Conservation (phyloP, 2,797 vertebrate genomes). For the Enteromius paludinosus region DNA sequence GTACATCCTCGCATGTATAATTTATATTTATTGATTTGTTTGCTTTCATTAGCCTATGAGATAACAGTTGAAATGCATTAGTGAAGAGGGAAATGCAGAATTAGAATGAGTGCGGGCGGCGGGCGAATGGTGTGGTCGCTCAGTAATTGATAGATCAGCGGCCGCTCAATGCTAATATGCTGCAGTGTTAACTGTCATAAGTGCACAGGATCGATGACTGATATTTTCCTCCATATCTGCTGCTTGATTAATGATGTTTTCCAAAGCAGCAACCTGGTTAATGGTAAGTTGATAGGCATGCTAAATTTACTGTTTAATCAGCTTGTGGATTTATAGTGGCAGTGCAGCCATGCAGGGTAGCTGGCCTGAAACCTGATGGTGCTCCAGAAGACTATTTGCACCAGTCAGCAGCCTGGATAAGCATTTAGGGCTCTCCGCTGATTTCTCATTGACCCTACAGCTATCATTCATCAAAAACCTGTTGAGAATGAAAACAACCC, state of each 20-base stretch:
- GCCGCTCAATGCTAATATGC: constrained; percentile 95
- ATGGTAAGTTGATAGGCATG: constrained; percentile 96
- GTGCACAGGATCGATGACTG: constrained; percentile 96
- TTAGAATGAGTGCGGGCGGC: constrained; percentile 89
- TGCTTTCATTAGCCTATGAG: constrained; percentile 99
- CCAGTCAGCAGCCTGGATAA: constrained; percentile 82
- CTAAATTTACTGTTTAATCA: constrained; percentile 99
- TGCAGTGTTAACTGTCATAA: constrained; percentile 99
- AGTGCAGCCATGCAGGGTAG: constrained; percentile 67
- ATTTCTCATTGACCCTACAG: constrained; percentile 83
- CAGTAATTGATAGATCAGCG: constrained; percentile 98
- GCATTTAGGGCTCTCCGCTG: constrained; percentile 68
- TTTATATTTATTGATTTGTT: constrained; percentile 99
- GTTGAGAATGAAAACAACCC: constrained; percentile 54
- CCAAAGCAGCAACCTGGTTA: constrained; percentile 88
- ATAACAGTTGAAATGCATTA: constrained; percentile 99
- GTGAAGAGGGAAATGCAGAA: constrained; percentile 96
- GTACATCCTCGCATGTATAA: constrained; percentile 99
- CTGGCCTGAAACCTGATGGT: constrained; percentile 79
- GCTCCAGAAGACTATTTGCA: constrained; percentile 83
- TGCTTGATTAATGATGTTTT: constrained; percentile 95
- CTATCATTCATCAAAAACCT: constrained; percentile 80
- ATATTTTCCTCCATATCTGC: constrained; percentile 92
- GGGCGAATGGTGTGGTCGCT: constrained; percentile 50
- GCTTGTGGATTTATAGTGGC: constrained; percentile 85